Evolutionary conservation across 1,140 invertebrate genomes (phyloP).

Genomic region (Lysiphlebus fabarum): DNA sequence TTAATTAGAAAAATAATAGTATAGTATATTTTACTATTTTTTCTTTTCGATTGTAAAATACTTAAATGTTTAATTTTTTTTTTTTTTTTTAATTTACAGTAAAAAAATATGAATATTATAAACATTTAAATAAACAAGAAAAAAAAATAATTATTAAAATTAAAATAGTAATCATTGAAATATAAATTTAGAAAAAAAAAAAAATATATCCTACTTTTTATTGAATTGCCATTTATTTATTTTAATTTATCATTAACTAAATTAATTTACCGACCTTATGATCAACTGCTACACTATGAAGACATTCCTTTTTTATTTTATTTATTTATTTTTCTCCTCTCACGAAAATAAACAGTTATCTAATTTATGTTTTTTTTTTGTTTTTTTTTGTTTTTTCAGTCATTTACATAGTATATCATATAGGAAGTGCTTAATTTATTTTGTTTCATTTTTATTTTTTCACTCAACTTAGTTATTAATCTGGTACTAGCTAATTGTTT

Average conservation of each 20-base stretch:
- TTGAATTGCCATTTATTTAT: not conserved
- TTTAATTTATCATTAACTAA: not conserved
- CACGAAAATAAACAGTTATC: constrained; percentile 25
- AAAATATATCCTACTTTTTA: no score
- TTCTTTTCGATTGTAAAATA: constrained; percentile 8
- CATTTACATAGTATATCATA: constrained; percentile 37
- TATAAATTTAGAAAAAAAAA: not conserved
- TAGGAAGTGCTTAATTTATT: constrained; percentile 35
- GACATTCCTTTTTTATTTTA: constrained; percentile 5
- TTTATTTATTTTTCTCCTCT: constrained; percentile 5
- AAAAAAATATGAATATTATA: no score
- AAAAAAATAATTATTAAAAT: not conserved
- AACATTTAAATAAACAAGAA: no score
- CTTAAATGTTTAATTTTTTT: no score
- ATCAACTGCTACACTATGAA: constrained; percentile 10
- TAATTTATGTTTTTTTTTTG: constrained; percentile 24
- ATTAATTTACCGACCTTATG: not conserved
- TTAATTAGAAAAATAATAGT: constrained; percentile 31
- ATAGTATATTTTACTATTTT: constrained; percentile 17
- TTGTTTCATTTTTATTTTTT: constrained; percentile 22
- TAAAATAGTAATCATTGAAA: not conserved
- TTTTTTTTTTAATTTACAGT: no score
- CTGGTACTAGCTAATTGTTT: not conserved
- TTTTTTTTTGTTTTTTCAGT: constrained; percentile 36
- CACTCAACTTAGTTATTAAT: not conserved